phyloP scores from a whole-genome alignment of 2,113 vertebrate species.

The Clarias gariepinus region DNA sequence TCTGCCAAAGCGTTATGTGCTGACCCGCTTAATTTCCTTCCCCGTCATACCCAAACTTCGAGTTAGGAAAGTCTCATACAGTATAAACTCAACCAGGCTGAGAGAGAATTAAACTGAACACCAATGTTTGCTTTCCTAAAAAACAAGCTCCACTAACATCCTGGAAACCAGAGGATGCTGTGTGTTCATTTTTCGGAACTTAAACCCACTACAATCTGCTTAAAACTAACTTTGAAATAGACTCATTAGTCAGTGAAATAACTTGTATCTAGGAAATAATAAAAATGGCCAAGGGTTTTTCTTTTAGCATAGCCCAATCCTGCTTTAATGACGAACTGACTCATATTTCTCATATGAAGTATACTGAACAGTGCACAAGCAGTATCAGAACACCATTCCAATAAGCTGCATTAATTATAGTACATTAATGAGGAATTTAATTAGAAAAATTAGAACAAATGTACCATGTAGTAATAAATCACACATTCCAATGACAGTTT shows the following conservation, averaged over 20 bases:
- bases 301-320: conserved; percentile 51
- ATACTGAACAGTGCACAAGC: conserved; percentile 4
- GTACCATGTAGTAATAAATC: not conserved
- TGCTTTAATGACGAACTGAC: not conserved
- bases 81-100: too few species aligned
- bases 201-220: not conserved
- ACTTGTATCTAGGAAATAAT: conserved; percentile 70
- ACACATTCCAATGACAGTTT: not conserved
- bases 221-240: conserved; percentile 14
- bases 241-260: conserved; percentile 57
- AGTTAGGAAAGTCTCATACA: too few species aligned
- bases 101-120: too few species aligned
- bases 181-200: not conserved
- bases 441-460: not conserved
- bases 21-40: too few species aligned
- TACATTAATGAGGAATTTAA: not conserved
- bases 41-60: too few species aligned
- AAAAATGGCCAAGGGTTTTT: conserved; percentile 56
- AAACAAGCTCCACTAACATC: not conserved
- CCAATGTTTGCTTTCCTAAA: not conserved
- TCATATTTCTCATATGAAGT: not conserved
- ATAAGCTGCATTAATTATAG: not conserved
- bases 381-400: not conserved
- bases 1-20: too few species aligned
- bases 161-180: not conserved